Evolutionary conservation across 2,113 vertebrate species (phyloP).

Genomic region (Oceanodroma tethys): DNA sequence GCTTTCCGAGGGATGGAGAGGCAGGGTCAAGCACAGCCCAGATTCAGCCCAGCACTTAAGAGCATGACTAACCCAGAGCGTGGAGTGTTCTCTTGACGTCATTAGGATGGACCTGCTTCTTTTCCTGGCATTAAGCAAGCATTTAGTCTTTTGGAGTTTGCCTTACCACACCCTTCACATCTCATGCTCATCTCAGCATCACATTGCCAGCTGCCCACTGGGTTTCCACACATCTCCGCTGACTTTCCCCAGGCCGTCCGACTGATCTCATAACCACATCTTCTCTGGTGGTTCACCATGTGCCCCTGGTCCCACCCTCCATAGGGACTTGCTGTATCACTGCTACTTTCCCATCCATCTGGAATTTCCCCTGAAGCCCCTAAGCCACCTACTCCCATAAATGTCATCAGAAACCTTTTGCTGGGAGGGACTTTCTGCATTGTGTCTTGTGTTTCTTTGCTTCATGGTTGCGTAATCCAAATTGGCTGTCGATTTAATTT

Average conservation of each 20-base stretch:
- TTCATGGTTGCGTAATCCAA: not conserved
- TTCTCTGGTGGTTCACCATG: not conserved
- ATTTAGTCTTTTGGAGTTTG: not conserved
- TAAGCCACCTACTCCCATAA: not conserved
- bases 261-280: slow-evolving; percentile 54
- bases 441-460: not conserved
- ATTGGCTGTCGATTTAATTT: not conserved
- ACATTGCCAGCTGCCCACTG: not conserved
- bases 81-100: not conserved
- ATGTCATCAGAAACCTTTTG: slow-evolving; percentile 14
- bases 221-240: slow-evolving; percentile 1
- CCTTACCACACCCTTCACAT: slow-evolving; percentile 36
- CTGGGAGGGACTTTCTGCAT: not conserved
- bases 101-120: slow-evolving; percentile 38
- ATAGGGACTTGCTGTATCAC: not conserved
- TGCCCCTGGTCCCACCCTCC: not conserved
- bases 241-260: not conserved
- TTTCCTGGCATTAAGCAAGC: not conserved
- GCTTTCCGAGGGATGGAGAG: not conserved
- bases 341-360: slow-evolving; percentile 13
- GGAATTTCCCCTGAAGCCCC: slow-evolving; percentile 47
- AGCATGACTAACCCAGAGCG: slow-evolving; percentile 24
- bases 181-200: not conserved
- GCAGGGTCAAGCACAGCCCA: slow-evolving; percentile 18
- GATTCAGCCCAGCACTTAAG: not conserved